These are phyloP conservation scores for Diplazon laetatorius DNA, from an alignment of 2,888 invertebrate species.

Conservation along the genomic window DNA sequence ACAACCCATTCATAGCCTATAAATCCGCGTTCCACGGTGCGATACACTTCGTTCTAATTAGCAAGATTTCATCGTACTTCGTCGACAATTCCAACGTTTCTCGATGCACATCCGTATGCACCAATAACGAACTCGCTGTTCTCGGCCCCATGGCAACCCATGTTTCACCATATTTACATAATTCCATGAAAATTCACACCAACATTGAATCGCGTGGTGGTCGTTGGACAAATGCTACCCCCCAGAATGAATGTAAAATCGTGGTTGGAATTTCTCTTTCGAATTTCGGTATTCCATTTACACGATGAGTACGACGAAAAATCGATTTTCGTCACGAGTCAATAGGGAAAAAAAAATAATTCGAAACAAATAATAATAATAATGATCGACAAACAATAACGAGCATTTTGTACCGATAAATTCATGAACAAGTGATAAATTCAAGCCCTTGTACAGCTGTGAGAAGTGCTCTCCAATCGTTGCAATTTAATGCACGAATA, in stretches of 20 bases:
- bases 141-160: background rate
- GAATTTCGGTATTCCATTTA: no score
- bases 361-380: background rate
- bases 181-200: no score
- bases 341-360: background rate
- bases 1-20: conserved; percentile 28
- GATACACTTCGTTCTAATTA: conserved; percentile 34
- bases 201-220: no score
- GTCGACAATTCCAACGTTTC: conserved; percentile 16
- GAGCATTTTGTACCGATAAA: no score
- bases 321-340: background rate
- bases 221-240: no score
- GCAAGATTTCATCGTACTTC: conserved; percentile 24
- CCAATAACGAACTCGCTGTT: conserved; percentile 19
- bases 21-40: background rate
- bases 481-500: no score
- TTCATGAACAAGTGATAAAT: no score
- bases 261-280: background rate
- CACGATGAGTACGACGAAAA: no score
- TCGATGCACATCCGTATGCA: background rate
- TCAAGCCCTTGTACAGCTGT: no score
- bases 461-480: no score
- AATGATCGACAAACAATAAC: no score
- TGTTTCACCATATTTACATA: no score
- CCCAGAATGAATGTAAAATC: background rate